Base-by-base conservation (phyloP, 2,113 vertebrate genomes). In the Uria aalge region DNA sequence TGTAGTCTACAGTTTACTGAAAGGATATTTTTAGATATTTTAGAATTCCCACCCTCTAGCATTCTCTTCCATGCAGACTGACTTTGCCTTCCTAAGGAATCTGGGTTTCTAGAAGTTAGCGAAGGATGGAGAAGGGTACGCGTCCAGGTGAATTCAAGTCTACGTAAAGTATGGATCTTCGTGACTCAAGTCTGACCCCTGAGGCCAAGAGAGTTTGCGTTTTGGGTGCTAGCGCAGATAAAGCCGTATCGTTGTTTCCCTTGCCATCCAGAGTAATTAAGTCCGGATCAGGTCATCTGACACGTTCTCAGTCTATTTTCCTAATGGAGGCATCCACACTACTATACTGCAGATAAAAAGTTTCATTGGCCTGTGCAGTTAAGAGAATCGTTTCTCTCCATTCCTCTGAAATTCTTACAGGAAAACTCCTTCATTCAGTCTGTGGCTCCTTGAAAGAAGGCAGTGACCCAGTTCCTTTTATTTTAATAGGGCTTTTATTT, bases 361-460 rank as follows among this genome's bases (percentile, higher is more conserved):
- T 59, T 76, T 76, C 22, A 11, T 15, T 60, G 72, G 57, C n/a
- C 57, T 38, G 14, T 73, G 85, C 52, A 43, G 34, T 5, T 18
- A 47, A 11, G 15, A 72, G 53, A 7, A 17, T 23, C 22, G 8
- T 53, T 94, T 92, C 30, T 59, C 36, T 68, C 45, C 24, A 3
- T 34, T 74, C 23, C 23, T 76, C 57, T 88, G 50, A 43, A 72
- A 26, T 56, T 18, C 6, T 15, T 26, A 50, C 23, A 50, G 12
- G 68, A 85, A 27, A 88, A 12, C 66, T 66, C 47, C 52, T 41
- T 93, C 32, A 5, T 50, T 74, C 40, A 60, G 13, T 50, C 69
- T 21, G 4, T 0, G 0, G 5, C 57, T 86, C 0, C 6, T 12
- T 52, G 40, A 43, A 69, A 77, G 20, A 34, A 62, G 20, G 12